Evolutionary conservation across 2,113 vertebrate genomes (phyloP), one percentile per base, ranked within the genome.

Genomic region (cattle (Bos taurus)): DNA sequence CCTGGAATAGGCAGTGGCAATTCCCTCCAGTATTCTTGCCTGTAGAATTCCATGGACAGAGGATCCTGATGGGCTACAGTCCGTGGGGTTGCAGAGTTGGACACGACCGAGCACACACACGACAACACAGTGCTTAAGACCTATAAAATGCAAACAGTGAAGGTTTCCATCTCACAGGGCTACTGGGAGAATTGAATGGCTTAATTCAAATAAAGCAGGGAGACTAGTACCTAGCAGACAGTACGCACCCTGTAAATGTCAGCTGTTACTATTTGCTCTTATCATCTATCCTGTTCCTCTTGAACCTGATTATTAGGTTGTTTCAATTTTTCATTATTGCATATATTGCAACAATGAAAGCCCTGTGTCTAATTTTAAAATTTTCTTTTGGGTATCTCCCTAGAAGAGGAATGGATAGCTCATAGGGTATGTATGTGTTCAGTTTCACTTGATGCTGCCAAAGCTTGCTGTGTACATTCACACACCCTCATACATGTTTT

Each of bases 71-170:
- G 67, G 19, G 19, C 19, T 74, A 40, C 67, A 25, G 67, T 74
- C 19, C n/a, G 0, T 40, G 67, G n/a, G n/a, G n/a, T 40, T 2
- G 5, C 67, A 74, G 67, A 74, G n/a, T 11, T 40, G n/a, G 67
- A 40, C 67, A 40, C 0, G 1, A 40, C n/a, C 0, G 0, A 74
- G 19, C n/a, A 74, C 19, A 40, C 5, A 23, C 19, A 6, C 2
- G 8, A 67, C n/a, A 40, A 23, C 67, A 74, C 12, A 6, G 23
- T 36, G 26, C 16, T 67, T 40, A 67, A 60, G 52, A 36, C 11
- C 78, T 74, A 2, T 36, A 67, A 92, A 94, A 81, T 80, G 36
- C 16, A 56, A 74, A 21, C 60, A 86, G 50, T 30, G 54, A 56
- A 57, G 36, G 6, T 64, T 89, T 43, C 54, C 28, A 0, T 83